Percentiles rank a stretch among this genome's conserved stretches.
These are phyloP conservation scores for Rhizomys pruinosus DNA, from an alignment of 2,113 vertebrate species.

Conservation along the genomic window DNA sequence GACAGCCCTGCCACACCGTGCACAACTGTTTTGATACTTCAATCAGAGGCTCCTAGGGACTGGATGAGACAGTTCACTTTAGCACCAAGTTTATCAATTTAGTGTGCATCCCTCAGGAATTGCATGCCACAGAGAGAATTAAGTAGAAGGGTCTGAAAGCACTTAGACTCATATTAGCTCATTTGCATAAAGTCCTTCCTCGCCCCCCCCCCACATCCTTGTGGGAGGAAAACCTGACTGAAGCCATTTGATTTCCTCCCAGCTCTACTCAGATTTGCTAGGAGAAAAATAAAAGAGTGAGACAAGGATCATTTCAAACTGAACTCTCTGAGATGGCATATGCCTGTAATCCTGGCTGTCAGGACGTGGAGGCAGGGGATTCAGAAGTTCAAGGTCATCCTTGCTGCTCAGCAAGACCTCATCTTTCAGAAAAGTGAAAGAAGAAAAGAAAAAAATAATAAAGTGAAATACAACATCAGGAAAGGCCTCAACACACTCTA, in stretches of 20 bases:
- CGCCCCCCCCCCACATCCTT: slow-evolving; percentile 14
- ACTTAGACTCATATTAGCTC: slow-evolving; percentile 71
- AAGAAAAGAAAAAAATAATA: neutral
- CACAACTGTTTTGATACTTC: slow-evolving; percentile 63
- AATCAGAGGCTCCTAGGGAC: slow-evolving; percentile 54
- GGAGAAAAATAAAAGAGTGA: neutral
- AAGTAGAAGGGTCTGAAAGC: slow-evolving; percentile 59
- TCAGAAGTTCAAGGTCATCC: neutral
- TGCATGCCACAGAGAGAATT: slow-evolving; percentile 66
- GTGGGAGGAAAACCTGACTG: slow-evolving; percentile 39
- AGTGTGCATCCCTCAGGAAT: slow-evolving; percentile 62
- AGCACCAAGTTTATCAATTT: slow-evolving; percentile 66
- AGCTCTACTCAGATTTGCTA: neutral
- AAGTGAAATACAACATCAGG: neutral
- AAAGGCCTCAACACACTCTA: neutral
- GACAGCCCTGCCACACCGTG: neutral
- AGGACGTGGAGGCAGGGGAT: neutral
- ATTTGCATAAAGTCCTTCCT: slow-evolving; percentile 21
- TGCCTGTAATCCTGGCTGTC: neutral
- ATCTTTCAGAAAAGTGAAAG: neutral
- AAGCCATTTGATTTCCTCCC: slow-evolving; percentile 20
- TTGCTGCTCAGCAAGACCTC: neutral
- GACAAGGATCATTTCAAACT: slow-evolving; percentile 26
- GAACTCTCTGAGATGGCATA: neutral
- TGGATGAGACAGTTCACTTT: slow-evolving; percentile 64